Evolutionary conservation across 2,797 vertebrate genomes (phyloP).

Genomic region (Buceros bicornis): DNA sequence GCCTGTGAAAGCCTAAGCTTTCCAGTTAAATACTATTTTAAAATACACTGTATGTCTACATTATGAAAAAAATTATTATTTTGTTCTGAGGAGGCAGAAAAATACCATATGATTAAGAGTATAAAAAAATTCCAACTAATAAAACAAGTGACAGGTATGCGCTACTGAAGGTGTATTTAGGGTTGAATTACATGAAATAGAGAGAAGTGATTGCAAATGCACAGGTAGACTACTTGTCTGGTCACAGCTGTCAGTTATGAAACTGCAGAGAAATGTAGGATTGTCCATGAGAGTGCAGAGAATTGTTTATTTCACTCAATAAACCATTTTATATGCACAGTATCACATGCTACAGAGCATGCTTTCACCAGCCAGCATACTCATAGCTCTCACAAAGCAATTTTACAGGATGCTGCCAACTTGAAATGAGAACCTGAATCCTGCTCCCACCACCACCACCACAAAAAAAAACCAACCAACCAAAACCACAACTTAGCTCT

Average conservation of each 20-base stretch:
- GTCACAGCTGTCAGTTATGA: constrained; percentile 16
- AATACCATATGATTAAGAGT: neutral
- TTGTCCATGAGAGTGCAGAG: constrained; percentile 4
- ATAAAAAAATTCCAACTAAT: neutral
- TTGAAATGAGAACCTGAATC: constrained; percentile 22
- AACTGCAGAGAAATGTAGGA: constrained; percentile 9
- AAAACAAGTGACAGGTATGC: neutral
- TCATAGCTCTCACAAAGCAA: constrained; percentile 23
- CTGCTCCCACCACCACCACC: neutral
- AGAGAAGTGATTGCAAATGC: neutral
- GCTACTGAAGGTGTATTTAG: neutral
- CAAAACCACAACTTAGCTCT: neutral
- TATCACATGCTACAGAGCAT: constrained; percentile 17
- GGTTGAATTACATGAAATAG: neutral
- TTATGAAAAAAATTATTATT: neutral
- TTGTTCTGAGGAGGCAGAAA: neutral
- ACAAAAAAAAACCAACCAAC: neutral
- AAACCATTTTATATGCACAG: constrained; percentile 60
- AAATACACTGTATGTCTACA: neutral
- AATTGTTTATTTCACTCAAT: constrained; percentile 65
- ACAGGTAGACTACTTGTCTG: neutral
- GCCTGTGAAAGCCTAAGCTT: neutral
- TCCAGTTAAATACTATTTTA: neutral
- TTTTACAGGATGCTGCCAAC: constrained; percentile 28
- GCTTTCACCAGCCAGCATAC: constrained; percentile 38